A percentile compares a stretch with the other conserved stretches of the same genome.
These are phyloP conservation scores for Sitta carolinensis DNA, from an alignment of 2,797 vertebrate species.

Conservation along the genomic window DNA sequence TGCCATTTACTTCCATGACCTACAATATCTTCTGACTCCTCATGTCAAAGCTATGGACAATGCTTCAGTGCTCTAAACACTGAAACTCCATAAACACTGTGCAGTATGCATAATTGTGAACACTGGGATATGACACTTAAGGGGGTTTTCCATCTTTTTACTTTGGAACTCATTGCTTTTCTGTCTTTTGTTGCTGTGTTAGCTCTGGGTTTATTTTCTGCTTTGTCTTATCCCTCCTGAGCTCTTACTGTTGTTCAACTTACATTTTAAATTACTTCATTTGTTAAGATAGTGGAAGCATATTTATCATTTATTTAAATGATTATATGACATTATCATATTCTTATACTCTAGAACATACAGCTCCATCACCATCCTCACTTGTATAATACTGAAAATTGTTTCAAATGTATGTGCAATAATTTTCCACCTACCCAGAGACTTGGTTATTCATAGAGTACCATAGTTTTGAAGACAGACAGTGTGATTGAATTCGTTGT, in stretches of 20 bases:
- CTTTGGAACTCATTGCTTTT: not conserved
- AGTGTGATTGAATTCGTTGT: constrained; percentile 29
- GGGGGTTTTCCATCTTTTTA: not conserved
- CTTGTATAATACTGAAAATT: not conserved
- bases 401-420: constrained; percentile 9
- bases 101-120: not conserved
- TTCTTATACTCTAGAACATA: not conserved
- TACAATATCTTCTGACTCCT: not conserved
- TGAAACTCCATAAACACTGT: not conserved
- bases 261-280: not conserved
- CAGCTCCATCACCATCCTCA: not conserved
- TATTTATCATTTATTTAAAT: not conserved
- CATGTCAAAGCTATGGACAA: not conserved
- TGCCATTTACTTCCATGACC: fast-evolving
- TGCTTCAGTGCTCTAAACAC: not conserved
- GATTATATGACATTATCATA: not conserved
- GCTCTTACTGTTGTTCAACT: not conserved
- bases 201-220: not conserved
- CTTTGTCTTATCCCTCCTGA: not conserved
- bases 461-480: constrained; percentile 26
- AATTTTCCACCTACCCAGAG: constrained; percentile 2
- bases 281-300: not conserved
- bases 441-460: constrained; percentile 38
- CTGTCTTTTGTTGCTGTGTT: not conserved
- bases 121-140: not conserved